phyloP scores from a whole-genome alignment of 1,140 invertebrate species.

The Rhyzopertha dominica region DNA sequence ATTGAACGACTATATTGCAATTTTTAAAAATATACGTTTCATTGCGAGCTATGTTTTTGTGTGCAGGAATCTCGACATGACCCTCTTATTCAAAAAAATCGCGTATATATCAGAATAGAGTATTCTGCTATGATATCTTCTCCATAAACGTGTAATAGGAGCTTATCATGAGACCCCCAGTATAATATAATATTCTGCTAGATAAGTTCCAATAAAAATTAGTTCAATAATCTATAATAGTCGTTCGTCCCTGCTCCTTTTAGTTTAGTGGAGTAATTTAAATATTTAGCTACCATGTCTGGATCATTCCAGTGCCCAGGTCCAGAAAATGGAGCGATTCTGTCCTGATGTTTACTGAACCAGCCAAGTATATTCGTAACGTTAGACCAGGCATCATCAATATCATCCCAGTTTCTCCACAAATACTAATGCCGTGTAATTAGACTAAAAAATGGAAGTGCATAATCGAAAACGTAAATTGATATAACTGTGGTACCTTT shows the following conservation, averaged over 20 bases:
- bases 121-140: background rate
- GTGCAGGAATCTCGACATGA: no score
- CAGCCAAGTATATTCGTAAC: conserved; percentile 69
- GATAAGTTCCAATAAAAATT: background rate
- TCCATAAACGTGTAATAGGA: background rate
- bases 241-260: background rate
- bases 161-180: background rate
- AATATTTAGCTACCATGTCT: conserved; percentile 65
- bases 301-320: conserved; percentile 91
- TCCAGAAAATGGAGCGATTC: conserved; percentile 65
- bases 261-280: background rate
- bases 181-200: background rate
- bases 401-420: conserved; percentile 85
- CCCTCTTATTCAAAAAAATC: no score
- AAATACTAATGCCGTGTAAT: conserved; percentile 69
- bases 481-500: conserved; percentile 34
- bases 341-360: conserved; percentile 71
- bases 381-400: conserved; percentile 76
- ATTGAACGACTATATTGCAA: no score
- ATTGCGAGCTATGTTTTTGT: no score
- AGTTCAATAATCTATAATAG: background rate
- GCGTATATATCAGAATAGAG: no score
- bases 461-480: conserved; percentile 4
- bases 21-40: no score
- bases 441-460: conserved; percentile 51